These are phyloP conservation scores for Tricholauxania praeusta DNA, from an alignment of 2,888 invertebrate genomes.

Conservation along the genomic window DNA sequence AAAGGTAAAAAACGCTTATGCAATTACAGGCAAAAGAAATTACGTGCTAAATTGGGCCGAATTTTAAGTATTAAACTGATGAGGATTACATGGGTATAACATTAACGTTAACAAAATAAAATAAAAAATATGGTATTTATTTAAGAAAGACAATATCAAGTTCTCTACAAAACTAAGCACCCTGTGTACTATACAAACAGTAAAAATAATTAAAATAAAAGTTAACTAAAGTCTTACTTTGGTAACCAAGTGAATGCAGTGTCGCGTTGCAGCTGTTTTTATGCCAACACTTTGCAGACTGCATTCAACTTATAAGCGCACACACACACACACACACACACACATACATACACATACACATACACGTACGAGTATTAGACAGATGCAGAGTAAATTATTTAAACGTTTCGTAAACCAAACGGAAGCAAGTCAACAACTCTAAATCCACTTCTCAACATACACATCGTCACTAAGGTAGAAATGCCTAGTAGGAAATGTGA, in stretches of 20 bases:
- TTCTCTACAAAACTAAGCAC: background rate
- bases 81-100: too few species aligned
- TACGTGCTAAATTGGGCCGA: background rate
- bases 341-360: constrained; percentile 7
- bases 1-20: background rate
- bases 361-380: background rate
- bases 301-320: background rate
- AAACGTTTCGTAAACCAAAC: constrained; percentile 48
- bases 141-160: too few species aligned
- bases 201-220: constrained; percentile 19
- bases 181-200: background rate
- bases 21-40: background rate
- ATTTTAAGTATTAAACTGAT: too few species aligned
- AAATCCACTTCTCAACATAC: constrained; percentile 45
- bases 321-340: background rate
- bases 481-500: too few species aligned
- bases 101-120: too few species aligned
- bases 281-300: constrained; percentile 7
- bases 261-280: constrained; percentile 28
- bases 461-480: background rate
- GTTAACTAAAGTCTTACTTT: constrained; percentile 10
- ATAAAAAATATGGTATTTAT: too few species aligned
- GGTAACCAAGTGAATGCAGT: constrained; percentile 20
- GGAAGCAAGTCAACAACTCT: constrained; percentile 51
- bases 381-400: constrained; percentile 47